Conservation (phyloP, 2,888 invertebrate species). For the Alloscopus bannaensis region DNA sequence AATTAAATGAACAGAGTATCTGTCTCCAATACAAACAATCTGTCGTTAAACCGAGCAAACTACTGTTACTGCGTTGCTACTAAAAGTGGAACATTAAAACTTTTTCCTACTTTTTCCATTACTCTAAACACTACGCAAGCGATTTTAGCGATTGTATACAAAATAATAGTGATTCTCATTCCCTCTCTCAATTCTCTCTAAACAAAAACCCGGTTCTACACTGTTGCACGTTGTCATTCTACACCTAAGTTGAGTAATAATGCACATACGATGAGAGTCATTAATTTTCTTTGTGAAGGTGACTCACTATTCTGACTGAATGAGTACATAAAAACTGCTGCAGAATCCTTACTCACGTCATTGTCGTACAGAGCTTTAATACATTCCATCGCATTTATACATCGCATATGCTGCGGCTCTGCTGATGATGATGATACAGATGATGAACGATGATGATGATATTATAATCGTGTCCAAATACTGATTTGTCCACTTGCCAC, state of each 20-base stretch:
- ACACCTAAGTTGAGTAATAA: conserved; percentile 59
- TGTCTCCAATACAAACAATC: no score
- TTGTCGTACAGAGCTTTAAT: conserved; percentile 18
- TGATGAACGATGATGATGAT: conserved; percentile 42
- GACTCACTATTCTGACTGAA: conserved; percentile 50
- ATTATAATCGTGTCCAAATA: conserved; percentile 61
- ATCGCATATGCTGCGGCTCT: no score
- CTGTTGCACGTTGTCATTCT: conserved; percentile 2
- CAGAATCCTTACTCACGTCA: conserved; percentile 37
- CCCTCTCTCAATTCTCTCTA: not conserved
- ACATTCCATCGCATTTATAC: no score
- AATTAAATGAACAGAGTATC: no score
- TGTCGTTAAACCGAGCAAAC: no score
- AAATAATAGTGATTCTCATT: no score
- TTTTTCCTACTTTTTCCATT: not conserved
- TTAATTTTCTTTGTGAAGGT: no score
- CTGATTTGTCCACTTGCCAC: conserved; percentile 64
- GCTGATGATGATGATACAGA: not conserved
- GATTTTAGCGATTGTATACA: no score
- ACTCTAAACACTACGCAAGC: not conserved
- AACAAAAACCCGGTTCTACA: not conserved
- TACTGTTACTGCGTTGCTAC: not conserved
- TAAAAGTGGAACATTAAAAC: not conserved
- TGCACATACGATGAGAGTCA: conserved; percentile 65
- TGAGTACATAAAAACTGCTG: conserved; percentile 57